Conservation (phyloP, 2,888 invertebrate species). For the Gryllus longicercus region DNA sequence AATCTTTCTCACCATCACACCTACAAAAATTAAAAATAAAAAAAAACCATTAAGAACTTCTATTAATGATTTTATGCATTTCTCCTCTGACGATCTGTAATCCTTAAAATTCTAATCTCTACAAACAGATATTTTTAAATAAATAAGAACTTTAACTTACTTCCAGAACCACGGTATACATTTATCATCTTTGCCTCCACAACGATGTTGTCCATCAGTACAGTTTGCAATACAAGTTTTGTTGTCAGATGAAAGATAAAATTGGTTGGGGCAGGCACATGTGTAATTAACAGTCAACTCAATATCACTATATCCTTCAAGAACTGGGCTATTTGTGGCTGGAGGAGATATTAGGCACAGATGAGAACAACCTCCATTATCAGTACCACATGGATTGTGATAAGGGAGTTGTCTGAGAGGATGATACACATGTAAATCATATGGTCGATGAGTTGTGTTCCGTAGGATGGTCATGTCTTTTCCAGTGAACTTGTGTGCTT, state of each 20-base stretch:
- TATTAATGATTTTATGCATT: no score
- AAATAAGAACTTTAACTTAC: conserved; percentile 48
- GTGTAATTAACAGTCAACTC: conserved; percentile 74
- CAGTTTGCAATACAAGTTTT: conserved; percentile 94
- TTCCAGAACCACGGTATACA: conserved; percentile 78
- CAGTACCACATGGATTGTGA: conserved; percentile 82
- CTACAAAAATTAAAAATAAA: conserved; percentile 46
- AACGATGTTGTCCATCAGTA: conserved; percentile 80
- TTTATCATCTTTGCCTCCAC: conserved; percentile 65
- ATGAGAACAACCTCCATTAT: conserved; percentile 89
- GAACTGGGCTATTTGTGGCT: neutral
- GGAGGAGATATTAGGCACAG: conserved; percentile 49
- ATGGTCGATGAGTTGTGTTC: conserved; percentile 92
- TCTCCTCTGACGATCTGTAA: no score
- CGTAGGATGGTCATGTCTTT: conserved; percentile 61
- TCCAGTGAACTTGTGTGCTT: conserved; percentile 86
- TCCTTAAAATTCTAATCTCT: no score
- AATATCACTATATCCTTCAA: conserved; percentile 70
- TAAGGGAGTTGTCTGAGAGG: conserved; percentile 80
- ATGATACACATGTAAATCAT: conserved; percentile 90
- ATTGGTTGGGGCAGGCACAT: conserved; percentile 96
- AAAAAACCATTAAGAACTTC: neutral
- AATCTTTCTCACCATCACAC: conserved; percentile 90
- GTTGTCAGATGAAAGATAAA: conserved; percentile 69
- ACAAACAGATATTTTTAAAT: no score